Evolutionary conservation across 2,113 vertebrate genomes (phyloP).

Genomic region (Mionectes macconnelli): DNA sequence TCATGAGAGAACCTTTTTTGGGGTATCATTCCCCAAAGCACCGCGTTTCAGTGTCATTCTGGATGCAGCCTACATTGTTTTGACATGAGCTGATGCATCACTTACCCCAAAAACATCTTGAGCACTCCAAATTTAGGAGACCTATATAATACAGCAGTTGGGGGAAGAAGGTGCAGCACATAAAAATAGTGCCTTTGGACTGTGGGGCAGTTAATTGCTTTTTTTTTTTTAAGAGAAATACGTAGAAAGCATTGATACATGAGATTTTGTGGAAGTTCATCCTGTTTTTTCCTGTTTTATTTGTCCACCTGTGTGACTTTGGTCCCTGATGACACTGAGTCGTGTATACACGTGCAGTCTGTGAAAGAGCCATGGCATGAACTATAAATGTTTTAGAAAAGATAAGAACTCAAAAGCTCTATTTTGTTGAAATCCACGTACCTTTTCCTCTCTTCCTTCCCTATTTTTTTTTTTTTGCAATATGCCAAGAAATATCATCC

Average conservation of each 20-base stretch:
- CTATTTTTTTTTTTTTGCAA: neutral
- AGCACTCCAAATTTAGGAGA: slow-evolving; percentile 36
- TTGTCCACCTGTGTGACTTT: neutral
- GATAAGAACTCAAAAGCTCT: neutral
- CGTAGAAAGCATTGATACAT: neutral
- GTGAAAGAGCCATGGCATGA: neutral
- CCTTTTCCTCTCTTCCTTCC: neutral
- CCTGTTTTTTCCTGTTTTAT: neutral
- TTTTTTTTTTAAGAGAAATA: neutral
- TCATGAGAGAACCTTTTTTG: neutral
- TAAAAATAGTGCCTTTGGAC: neutral
- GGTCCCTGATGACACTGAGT: neutral
- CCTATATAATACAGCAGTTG: neutral
- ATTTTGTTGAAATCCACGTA: neutral
- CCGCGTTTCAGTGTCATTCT: neutral
- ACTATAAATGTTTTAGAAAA: neutral
- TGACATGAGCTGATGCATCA: neutral
- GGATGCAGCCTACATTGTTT: neutral
- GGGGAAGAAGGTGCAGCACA: neutral
- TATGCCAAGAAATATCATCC: neutral
- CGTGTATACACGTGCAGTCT: rapidly evolving
- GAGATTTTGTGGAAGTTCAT: neutral
- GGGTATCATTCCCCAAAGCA: neutral
- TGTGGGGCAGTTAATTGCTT: neutral
- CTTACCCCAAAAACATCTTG: neutral